Percentiles rank a stretch among this genome's conserved stretches.
Evolutionary conservation across 2,888 invertebrate species (phyloP).

Genomic region (Aproaerema taeniolella): DNA sequence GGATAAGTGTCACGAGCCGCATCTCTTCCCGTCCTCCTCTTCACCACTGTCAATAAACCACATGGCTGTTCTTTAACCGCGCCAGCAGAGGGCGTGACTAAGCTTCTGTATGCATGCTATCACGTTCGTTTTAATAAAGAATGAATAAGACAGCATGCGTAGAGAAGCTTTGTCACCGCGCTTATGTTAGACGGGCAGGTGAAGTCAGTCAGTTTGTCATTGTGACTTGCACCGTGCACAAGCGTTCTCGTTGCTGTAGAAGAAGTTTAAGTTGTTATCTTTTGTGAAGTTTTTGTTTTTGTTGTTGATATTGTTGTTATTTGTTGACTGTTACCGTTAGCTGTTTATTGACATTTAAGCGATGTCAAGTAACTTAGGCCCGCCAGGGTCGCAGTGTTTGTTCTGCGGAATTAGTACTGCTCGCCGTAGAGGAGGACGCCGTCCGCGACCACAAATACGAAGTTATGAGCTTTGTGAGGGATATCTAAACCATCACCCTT

Average conservation of each 20-base stretch:
- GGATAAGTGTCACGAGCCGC: no score
- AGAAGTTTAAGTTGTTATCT: no score
- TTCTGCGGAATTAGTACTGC: constrained; percentile 1
- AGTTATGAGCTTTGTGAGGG: background rate
- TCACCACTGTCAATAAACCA: no score
- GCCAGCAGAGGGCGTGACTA: no score
- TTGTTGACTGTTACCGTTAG: background rate
- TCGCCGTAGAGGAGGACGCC: background rate
- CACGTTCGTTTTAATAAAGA: no score
- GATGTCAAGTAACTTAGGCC: background rate
- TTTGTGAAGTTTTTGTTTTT: background rate
- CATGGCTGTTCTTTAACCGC: no score
- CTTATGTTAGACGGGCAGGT: no score
- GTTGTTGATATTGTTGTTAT: background rate
- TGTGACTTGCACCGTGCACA: background rate
- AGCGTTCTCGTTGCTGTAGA: background rate
- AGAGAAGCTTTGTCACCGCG: no score
- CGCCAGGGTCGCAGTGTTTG: background rate
- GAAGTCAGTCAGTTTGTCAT: background rate
- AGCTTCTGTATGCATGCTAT: no score
- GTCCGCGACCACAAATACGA: constrained; percentile 1
- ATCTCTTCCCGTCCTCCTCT: no score
- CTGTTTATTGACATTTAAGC: background rate
- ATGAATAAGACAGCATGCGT: no score
- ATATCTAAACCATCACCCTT: constrained; percentile 1